Percentiles rank a stretch among this genome's conserved stretches.
These are phyloP conservation scores for Sinonovacula constricta DNA, from an alignment of 1,140 invertebrate species.

Conservation along the genomic window DNA sequence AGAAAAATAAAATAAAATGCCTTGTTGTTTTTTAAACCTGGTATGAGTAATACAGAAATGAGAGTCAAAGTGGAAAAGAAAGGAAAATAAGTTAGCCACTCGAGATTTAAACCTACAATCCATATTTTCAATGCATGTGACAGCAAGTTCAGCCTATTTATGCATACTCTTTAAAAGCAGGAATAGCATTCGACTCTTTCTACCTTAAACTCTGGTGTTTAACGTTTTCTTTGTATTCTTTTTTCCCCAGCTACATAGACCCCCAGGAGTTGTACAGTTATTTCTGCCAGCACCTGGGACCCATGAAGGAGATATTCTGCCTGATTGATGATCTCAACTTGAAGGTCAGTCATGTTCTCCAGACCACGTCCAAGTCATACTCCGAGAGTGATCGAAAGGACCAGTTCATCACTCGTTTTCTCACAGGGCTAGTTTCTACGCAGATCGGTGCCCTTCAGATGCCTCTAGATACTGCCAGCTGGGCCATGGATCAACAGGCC, in stretches of 20 bases:
- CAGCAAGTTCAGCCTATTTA: too few species aligned
- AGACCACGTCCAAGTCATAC: conserved; percentile 65
- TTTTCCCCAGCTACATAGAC: conserved; percentile 70
- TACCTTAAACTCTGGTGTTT: neutral
- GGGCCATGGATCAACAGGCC: conserved; percentile 68
- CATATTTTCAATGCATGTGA: too few species aligned
- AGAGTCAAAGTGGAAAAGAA: too few species aligned
- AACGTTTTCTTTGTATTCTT: neutral
- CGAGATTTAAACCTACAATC: too few species aligned
- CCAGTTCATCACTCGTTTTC: conserved; percentile 71
- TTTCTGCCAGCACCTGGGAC: conserved; percentile 69
- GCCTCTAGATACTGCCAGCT: conserved; percentile 70
- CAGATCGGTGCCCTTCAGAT: conserved; percentile 68
- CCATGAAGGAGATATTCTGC: conserved; percentile 69
- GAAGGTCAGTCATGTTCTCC: conserved; percentile 66
- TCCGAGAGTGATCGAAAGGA: conserved; percentile 57
- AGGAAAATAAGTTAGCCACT: too few species aligned
- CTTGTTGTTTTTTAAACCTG: too few species aligned
- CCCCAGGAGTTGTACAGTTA: conserved; percentile 71
- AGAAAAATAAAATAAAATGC: too few species aligned
- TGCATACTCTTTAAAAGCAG: too few species aligned
- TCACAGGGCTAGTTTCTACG: conserved; percentile 68
- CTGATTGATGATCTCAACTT: conserved; percentile 67
- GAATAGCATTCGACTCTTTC: too few species aligned
- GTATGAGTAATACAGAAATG: too few species aligned